Base-by-base conservation (phyloP, 23 tunicate genomes). In the Trididemnum nubilum region DNA sequence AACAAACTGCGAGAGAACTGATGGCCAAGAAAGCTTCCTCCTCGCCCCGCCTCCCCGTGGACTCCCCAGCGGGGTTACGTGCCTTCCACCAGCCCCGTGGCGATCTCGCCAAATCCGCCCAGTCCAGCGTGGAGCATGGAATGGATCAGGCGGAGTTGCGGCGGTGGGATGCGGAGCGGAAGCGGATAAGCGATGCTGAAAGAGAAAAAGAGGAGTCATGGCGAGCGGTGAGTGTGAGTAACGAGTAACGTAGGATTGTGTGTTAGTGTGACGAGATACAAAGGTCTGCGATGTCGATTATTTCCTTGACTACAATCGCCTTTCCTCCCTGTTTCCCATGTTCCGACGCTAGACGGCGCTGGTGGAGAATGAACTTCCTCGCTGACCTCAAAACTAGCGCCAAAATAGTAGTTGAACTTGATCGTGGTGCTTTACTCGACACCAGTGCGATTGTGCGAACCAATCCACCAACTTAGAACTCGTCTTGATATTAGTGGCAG, bases 121-220 rank as follows among this genome's bases (percentile, higher is more conserved):
- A 7, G 54, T 7, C 9, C 54, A 44, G 54, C 54, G 54, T 7
- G 15, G 54, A 44, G 9, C 54, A 15, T 44, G 54, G 54, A 44
- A 7, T 44, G 9, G 15, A 9, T 9, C 12, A 44, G 54, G 54
- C 9, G 54, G 54, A 44, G 54, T 44, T 44, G 15, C 9, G 15
- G 15, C 54, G 54, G 12, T 44, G 9, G 54, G 54, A 44, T 44
- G 54, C 9, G 54, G 54, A 44, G 54, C 9, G 54, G 54, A 44
- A 44, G 54, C 54, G 15, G 15, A 9, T 44, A 44, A 9, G 54
- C 12, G 71, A 65, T 29, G n/a, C 40, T 35, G 84, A 80, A 49
- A 35, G 34, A 2, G 84, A 80, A 33, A 63, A 63, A 25, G 86
- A 82, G 33, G 86, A 82, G 21, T 64, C 51, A 9, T 82, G 78